Base-by-base conservation (phyloP, 2,888 invertebrate genomes). In the Sminthurinus aureus region DNA sequence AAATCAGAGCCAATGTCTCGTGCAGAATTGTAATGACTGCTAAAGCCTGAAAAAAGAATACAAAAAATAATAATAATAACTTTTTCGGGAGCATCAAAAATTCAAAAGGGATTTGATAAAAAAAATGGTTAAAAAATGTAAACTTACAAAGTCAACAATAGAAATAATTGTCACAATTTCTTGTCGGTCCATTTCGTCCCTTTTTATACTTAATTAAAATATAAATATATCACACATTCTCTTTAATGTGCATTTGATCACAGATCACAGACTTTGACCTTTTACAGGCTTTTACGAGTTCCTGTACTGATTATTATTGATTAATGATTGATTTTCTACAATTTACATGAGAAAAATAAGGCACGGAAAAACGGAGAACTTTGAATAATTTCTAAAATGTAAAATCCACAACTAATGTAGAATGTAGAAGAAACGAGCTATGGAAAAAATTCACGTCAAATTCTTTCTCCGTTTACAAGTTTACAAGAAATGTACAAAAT, bases 131-230 rank as follows among this genome's bases (percentile, higher is more conserved):
- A 22, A 20, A 38, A 26, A 75, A 52, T 18, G 22, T 24, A 74
- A 50, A 73, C 77, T 82, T 82, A 82, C 82, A 69, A 82, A 69
- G 50, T 82, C 82, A 24, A 71, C 15, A 0, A 82, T 20, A 0
- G 77, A 67, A 51, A 82, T 64, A 9, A 75, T 8, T 20, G 26
- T 18, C 6, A 81, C 81, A 26, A 38, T 0, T 64, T 81, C 26
- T 38, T 64, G 26, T 26, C 66, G n/a, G 9, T 81, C 69, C 79
- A 79, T 79, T 38, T 38, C 6, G 6, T n/a, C n/a, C n/a, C n/a
- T 38, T 38, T 38, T 38, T 38, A 38, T 38, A 4, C 38, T 38
- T 38, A 38, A 6, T 22, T 22, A 20, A 67, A 11, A 22, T n/a
- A 11, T 11, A 38, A 38, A 38, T 38, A 38, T 38, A 6, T 66